Conservation (phyloP, 1,140 invertebrate genomes). For the Homalodisca vitripennis region DNA sequence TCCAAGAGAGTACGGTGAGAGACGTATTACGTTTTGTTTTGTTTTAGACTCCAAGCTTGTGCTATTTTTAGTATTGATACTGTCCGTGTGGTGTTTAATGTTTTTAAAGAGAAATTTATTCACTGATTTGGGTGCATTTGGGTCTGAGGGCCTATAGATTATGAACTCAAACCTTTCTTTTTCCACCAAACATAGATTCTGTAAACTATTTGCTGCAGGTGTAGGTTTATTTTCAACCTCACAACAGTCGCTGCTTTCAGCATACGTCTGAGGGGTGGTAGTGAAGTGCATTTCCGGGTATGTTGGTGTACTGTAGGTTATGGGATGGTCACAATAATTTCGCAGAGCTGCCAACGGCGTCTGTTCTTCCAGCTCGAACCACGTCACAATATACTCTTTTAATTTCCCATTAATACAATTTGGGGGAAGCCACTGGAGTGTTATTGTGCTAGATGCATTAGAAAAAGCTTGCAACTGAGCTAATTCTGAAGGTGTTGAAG, state of each 20-base stretch:
- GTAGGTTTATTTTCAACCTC: too few relatives aligned
- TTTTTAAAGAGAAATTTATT: too few relatives aligned
- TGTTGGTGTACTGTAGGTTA: constrained; percentile 8
- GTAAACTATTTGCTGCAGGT: too few relatives aligned
- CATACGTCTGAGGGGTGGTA: constrained; percentile 11
- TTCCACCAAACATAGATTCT: too few relatives aligned
- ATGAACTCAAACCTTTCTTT: too few relatives aligned
- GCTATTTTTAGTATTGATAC: too few relatives aligned
- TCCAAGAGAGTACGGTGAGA: too few relatives aligned
- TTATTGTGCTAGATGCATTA: constrained; percentile 59
- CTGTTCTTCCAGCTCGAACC: constrained; percentile 48
- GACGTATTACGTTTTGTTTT: too few relatives aligned
- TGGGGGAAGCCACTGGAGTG: constrained; percentile 76
- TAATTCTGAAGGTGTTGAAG: constrained; percentile 67
- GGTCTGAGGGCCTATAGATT: too few relatives aligned
- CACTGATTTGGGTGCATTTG: too few relatives aligned
- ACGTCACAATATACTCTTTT: constrained; percentile 71
- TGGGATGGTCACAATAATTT: constrained; percentile 39
- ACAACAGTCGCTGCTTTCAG: not conserved
- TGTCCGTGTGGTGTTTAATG: too few relatives aligned
- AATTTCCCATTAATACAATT: constrained; percentile 75
- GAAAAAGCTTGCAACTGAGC: constrained; percentile 55
- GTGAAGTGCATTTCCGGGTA: constrained; percentile 23
- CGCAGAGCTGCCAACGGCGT: constrained; percentile 28
- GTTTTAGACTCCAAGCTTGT: too few relatives aligned